phyloP scores from a whole-genome alignment of 2,888 invertebrate genomes.

The Glyphotaelius pellucidus region DNA sequence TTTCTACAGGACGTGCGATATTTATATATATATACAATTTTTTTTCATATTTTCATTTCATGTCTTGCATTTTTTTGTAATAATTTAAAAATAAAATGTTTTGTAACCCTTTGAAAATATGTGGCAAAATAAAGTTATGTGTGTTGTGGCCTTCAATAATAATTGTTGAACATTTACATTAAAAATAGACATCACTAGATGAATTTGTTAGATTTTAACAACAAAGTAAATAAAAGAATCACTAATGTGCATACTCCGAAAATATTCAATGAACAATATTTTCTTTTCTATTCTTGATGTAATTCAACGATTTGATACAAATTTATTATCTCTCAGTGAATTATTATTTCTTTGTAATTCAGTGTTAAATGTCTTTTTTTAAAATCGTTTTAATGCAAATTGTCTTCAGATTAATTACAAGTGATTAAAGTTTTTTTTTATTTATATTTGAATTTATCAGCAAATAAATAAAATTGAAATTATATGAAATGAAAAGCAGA shows the following conservation, averaged over 20 bases:
- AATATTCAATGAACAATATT: neutral
- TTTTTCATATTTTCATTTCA: neutral
- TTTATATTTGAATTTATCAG: neutral
- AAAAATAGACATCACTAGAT: neutral
- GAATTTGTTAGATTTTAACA: neutral
- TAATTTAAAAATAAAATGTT: neutral
- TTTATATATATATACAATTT: neutral
- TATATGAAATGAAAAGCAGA: neutral
- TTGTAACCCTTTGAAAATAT: conserved; percentile 13
- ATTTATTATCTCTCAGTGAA: neutral
- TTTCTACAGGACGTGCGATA: too few species aligned
- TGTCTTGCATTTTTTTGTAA: neutral
- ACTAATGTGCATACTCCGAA: neutral
- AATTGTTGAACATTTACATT: neutral
- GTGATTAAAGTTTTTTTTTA: too few species aligned
- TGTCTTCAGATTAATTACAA: neutral
- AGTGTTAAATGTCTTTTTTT: neutral
- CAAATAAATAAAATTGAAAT: neutral
- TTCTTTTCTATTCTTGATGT: neutral
- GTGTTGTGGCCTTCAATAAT: conserved; percentile 8
- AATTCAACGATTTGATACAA: neutral
- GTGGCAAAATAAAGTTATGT: conserved; percentile 20
- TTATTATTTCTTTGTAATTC: neutral
- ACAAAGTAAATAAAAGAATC: neutral
- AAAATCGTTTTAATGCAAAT: neutral